A percentile compares a stretch with the other conserved stretches of the same genome.
Evolutionary conservation across 2,888 invertebrate species (phyloP).

Genomic region (Baronia brevicornis): DNA sequence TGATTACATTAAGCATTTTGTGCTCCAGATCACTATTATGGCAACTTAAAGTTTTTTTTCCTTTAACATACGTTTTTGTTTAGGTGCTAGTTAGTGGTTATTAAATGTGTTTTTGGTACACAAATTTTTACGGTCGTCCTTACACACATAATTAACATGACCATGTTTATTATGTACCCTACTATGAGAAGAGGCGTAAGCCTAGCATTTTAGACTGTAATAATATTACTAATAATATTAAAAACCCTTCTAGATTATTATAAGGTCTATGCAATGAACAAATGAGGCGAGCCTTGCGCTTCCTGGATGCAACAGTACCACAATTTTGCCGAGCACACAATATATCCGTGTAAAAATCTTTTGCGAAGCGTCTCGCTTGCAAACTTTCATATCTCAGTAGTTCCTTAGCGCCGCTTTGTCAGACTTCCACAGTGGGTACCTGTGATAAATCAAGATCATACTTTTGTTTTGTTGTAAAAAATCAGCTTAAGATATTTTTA

Average conservation of each 20-base stretch:
- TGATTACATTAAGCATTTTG: no score
- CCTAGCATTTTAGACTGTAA: background rate
- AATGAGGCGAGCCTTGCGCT: slow-evolving; percentile 12
- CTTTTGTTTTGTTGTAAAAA: no score
- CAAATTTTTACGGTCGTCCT: no score
- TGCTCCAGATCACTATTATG: no score
- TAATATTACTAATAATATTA: background rate
- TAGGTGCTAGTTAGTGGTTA: no score
- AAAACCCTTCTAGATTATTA: background rate
- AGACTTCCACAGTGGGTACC: background rate
- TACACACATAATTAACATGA: no score
- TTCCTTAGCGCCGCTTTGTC: slow-evolving; percentile 10
- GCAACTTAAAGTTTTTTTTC: no score
- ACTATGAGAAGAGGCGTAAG: no score
- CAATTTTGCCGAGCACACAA: slow-evolving; percentile 14
- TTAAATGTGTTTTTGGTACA: no score
- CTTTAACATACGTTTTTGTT: no score
- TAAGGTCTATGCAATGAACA: slow-evolving; percentile 10
- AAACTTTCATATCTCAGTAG: slow-evolving; percentile 14
- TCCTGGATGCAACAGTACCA: slow-evolving; percentile 10
- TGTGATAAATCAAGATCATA: slow-evolving; percentile 12
- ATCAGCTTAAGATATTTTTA: no score
- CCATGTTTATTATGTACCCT: no score
- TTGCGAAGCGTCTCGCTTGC: slow-evolving; percentile 8
- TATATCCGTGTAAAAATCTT: slow-evolving; percentile 17